Evolutionary conservation across 1,140 invertebrate genomes (phyloP), one percentile per base, ranked within the genome.

Genomic region (Heliconius congener): DNA sequence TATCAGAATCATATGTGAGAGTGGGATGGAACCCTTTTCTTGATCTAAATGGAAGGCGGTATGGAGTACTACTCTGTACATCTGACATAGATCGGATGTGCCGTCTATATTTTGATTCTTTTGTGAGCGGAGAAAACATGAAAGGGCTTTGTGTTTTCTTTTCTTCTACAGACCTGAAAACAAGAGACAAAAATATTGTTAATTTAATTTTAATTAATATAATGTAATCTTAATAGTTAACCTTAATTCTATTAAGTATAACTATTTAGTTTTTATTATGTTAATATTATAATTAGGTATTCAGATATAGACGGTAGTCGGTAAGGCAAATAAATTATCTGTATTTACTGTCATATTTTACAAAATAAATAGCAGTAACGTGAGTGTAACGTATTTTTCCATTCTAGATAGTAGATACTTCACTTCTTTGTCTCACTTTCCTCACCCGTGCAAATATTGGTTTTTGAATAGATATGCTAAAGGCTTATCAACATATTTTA

Each of bases 71-170:
- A 84, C 85, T 89, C 34, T 93, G 92, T 1, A 94, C 93, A 74
- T 94, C 93, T 0, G 93, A 94, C 93, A 94, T 94, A 6, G 93
- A 94, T 73, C 93, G 83, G 77, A 93, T 94, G 77, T 94, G 93
- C 60, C 93, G 85, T 83, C 91, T 86, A 23, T 86, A 79, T 80
- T 94, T 94, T 34, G 88, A 92, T 52, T 93, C 91, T 74, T 90
- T 93, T 76, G 92, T 90, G 60, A 94, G 85, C 8, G 90, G 90
- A 75, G 90, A 70, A 73, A 92, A 88, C 27, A 86, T 82, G 55
- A 90, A 82, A 18, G 85, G 79, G 34, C 81, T 83, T 74, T 89
- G 83, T 23, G 81, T 76, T 75, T 90, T 88, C 39, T 87, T 83
- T 46, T 93, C 88, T 85, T 91, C 90, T 71, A 91, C 86, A 70